These are phyloP conservation scores for Oligia strigilis DNA, from an alignment of 2,888 invertebrate species.

Conservation along the genomic window DNA sequence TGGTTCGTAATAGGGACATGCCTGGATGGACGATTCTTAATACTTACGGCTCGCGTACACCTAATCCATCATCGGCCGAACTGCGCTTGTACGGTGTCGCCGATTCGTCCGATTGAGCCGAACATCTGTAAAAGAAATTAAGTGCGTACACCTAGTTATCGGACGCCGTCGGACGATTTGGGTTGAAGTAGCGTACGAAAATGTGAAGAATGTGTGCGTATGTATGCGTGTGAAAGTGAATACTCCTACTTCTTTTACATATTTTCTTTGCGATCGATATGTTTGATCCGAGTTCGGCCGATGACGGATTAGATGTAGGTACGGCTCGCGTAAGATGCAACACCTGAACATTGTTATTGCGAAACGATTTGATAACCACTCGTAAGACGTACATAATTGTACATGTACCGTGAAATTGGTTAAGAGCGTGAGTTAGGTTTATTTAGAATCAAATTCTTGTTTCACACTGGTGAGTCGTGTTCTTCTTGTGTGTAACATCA, in stretches of 20 bases:
- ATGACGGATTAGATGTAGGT: neutral
- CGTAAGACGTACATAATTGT: slow-evolving; percentile 31
- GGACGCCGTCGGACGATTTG: neutral
- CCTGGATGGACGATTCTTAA: slow-evolving; percentile 67
- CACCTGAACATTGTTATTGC: slow-evolving; percentile 70
- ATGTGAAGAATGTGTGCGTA: neutral
- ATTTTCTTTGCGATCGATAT: neutral
- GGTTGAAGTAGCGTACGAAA: neutral
- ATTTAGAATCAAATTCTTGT: slow-evolving; percentile 34
- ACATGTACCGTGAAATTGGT: slow-evolving; percentile 33
- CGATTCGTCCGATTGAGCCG: neutral
- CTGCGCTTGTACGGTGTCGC: neutral
- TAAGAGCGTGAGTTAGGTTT: slow-evolving; percentile 33
- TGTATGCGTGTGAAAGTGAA: neutral
- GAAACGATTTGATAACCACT: slow-evolving; percentile 56
- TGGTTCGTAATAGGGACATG: slow-evolving; percentile 64
- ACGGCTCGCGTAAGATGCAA: slow-evolving; percentile 54
- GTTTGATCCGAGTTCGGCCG: neutral
- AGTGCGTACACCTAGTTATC: neutral
- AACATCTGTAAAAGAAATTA: neutral
- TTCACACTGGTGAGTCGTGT: slow-evolving; percentile 30
- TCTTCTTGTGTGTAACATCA: slow-evolving; percentile 37
- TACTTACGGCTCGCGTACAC: slow-evolving; percentile 6
- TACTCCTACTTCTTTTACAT: neutral
- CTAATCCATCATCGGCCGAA: neutral